Conservation (phyloP, 2,888 invertebrate species). For the Baronia brevicornis region DNA sequence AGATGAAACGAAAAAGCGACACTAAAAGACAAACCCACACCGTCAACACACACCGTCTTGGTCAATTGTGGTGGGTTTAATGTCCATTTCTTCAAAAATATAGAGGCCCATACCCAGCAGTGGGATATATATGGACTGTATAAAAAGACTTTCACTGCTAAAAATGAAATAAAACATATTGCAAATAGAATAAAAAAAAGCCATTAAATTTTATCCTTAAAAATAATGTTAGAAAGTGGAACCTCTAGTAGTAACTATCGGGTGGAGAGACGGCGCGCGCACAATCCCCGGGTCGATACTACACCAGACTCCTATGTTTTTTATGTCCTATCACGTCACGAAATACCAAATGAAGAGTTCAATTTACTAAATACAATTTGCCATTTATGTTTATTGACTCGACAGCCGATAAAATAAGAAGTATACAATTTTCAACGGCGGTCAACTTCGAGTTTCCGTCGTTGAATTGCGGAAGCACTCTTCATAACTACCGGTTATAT, state of each 20-base stretch:
- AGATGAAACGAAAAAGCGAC: too few relatives aligned
- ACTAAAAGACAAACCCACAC: too few relatives aligned
- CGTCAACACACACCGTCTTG: too few relatives aligned
- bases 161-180: neutral
- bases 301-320: conserved; percentile 70
- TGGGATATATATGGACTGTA: too few relatives aligned
- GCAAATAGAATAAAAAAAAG: neutral
- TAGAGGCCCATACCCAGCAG: too few relatives aligned
- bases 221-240: conserved; percentile 12
- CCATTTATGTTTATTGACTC: conserved; percentile 30
- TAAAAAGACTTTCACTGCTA: too few relatives aligned
- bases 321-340: conserved; percentile 67
- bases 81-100: too few relatives aligned
- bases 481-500: conserved; percentile 10
- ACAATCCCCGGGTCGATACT: conserved; percentile 66
- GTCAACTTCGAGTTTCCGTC: conserved; percentile 6
- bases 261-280: conserved; percentile 45
- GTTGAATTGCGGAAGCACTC: conserved; percentile 7
- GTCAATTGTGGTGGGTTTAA: too few relatives aligned
- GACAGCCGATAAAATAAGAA: conserved; percentile 22
- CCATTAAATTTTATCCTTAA: conserved; percentile 4
- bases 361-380: conserved; percentile 49
- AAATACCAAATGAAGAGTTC: conserved; percentile 59
- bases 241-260: conserved; percentile 24
- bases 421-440: too few relatives aligned